Conservation (phyloP, 2,797 vertebrate species). For the Neosalanx taihuensis region DNA sequence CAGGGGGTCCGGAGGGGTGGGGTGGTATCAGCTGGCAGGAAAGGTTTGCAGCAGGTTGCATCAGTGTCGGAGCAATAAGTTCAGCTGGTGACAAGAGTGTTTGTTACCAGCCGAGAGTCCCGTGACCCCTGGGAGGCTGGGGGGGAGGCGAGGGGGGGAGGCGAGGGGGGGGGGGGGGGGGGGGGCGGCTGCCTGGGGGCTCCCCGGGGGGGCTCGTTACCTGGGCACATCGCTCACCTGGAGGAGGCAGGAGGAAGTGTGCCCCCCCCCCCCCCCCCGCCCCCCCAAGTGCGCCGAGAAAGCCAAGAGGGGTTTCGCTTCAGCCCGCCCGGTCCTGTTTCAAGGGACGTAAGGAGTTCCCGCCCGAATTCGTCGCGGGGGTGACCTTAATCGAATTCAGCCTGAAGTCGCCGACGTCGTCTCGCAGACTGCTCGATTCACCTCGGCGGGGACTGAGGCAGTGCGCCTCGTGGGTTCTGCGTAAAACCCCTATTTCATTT, state of each 20-base stretch:
- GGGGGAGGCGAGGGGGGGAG: too few species aligned
- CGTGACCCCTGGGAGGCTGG: constrained; percentile 18
- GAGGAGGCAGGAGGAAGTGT: neutral
- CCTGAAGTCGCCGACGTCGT: too few species aligned
- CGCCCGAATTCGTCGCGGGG: too few species aligned
- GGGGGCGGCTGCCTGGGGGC: neutral
- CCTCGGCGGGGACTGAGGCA: neutral
- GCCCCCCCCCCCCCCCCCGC: neutral
- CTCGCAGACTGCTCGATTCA: neutral
- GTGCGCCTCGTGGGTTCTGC: too few species aligned
- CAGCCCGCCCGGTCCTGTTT: neutral
- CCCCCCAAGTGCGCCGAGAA: too few species aligned
- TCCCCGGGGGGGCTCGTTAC: neutral
- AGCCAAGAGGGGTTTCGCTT: neutral
- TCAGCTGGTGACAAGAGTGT: constrained; percentile 36
- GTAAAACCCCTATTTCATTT: neutral
- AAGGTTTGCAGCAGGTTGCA: constrained; percentile 72
- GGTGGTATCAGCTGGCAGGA: constrained; percentile 45
- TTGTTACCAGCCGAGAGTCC: constrained; percentile 39
- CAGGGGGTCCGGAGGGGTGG: constrained; percentile 14
- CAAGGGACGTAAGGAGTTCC: too few species aligned
- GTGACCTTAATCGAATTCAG: too few species aligned
- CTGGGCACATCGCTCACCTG: neutral
- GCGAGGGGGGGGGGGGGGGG: too few species aligned
- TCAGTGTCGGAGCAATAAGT: constrained; percentile 52